Evolutionary conservation across 37 sponge, comb jelly and placozoan species (phyloP).

Genomic region (Petrosia ficiformis): DNA sequence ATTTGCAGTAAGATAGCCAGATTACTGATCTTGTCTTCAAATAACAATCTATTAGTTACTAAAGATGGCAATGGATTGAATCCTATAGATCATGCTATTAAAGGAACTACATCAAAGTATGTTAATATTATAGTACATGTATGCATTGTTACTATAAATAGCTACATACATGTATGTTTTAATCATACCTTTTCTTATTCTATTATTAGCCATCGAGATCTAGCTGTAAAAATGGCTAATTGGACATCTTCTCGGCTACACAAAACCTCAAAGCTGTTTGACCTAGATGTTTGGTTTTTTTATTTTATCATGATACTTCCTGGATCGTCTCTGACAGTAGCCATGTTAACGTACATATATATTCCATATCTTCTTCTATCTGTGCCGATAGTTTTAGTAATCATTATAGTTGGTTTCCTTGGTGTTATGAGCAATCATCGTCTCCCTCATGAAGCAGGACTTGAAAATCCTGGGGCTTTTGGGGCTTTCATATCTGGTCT

Average conservation of each 20-base stretch:
- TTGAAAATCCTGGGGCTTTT: constrained; percentile 57
- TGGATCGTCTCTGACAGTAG: neutral
- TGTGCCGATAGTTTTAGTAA: neutral
- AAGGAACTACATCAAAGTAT: neutral
- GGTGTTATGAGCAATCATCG: constrained; percentile 23
- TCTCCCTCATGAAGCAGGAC: constrained; percentile 26
- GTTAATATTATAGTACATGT: neutral
- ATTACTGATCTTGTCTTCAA: neutral
- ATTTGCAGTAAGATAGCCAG: neutral
- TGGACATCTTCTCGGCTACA: no score
- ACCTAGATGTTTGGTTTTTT: no score
- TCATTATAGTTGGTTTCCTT: constrained; percentile 39
- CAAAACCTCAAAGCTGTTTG: no score
- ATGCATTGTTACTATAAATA: no score
- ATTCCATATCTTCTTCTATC: neutral
- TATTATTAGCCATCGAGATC: no score
- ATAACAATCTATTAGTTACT: neutral
- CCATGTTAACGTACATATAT: neutral
- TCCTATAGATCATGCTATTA: neutral
- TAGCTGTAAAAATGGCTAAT: no score
- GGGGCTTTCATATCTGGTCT: constrained; percentile 54
- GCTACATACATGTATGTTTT: no score
- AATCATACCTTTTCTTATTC: no score
- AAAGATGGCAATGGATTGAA: neutral
- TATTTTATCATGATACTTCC: neutral